Conservation (phyloP, 2,797 vertebrate genomes). For the Amphiprion clarkii region DNA sequence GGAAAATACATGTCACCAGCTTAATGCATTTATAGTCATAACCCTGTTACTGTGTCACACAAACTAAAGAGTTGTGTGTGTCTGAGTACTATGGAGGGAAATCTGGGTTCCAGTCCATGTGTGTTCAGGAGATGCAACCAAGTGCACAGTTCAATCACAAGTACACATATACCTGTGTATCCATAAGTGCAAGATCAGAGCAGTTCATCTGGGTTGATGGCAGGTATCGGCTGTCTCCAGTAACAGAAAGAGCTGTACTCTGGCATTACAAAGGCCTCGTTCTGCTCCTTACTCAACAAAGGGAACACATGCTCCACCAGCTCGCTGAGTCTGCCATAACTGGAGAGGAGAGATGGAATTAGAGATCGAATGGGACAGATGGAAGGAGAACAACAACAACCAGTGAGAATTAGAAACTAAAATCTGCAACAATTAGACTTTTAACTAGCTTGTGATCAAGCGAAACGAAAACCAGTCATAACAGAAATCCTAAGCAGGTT, state of each 20-base stretch:
- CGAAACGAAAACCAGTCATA: no score
- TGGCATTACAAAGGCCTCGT: constrained; percentile 93
- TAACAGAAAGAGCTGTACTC: constrained; percentile 99
- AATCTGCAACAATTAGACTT: no score
- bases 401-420: not conserved
- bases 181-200: constrained; percentile 77
- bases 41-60: constrained; percentile 34
- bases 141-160: constrained; percentile 42
- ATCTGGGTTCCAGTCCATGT: constrained; percentile 33
- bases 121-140: constrained; percentile 53
- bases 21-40: constrained; percentile 15
- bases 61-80: constrained; percentile 10
- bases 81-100: constrained; percentile 19
- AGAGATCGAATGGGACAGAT: not conserved
- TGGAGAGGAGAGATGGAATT: constrained; percentile 54
- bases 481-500: no score
- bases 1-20: constrained; percentile 22
- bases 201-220: constrained; percentile 91
- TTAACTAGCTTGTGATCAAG: no score
- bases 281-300: constrained; percentile 95
- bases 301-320: constrained; percentile 98
- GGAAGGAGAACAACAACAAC: not conserved
- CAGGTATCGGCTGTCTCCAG: constrained; percentile 94
- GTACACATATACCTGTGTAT: constrained; percentile 35
- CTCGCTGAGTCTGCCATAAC: constrained; percentile 95